Conservation (phyloP, 2,113 vertebrate species). For the Anolis sagrei region DNA sequence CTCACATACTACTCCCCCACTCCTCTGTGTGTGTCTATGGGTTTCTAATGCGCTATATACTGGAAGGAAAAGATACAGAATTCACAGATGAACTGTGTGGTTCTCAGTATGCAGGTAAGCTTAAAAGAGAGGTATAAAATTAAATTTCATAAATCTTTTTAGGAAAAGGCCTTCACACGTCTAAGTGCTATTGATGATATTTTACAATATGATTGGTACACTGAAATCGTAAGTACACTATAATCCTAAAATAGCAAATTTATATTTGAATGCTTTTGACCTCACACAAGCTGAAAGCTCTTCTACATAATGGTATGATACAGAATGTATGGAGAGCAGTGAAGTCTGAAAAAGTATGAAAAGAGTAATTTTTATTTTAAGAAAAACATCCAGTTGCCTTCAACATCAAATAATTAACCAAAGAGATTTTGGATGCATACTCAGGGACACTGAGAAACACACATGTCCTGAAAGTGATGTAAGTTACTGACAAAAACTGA, state of each 20-base stretch:
- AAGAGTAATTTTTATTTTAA: not conserved
- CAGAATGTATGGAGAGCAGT: not conserved
- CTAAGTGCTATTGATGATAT: conserved; percentile 25
- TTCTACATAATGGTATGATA: not conserved
- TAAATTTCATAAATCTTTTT: conserved; percentile 16
- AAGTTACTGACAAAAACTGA: not conserved
- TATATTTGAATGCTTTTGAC: not conserved
- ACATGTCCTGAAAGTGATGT: not conserved
- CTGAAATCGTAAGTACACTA: conserved; percentile 15
- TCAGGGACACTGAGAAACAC: not conserved
- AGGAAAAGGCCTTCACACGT: conserved; percentile 30
- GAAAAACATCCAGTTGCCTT: not conserved
- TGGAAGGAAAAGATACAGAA: conserved; percentile 44
- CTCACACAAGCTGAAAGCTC: not conserved
- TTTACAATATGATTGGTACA: conserved; percentile 36
- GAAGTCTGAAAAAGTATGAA: not conserved
- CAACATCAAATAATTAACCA: not conserved
- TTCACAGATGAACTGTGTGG: conserved; percentile 25
- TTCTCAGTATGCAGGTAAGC: conserved; percentile 6
- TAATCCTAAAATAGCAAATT: not conserved
- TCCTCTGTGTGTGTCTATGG: conserved; percentile 17
- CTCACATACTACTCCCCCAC: conserved; percentile 33
- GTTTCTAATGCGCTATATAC: conserved; percentile 15
- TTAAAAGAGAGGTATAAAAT: conserved; percentile 36
- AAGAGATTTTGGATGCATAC: not conserved